Evolutionary conservation across 2,113 vertebrate species (phyloP), one percentile per base, ranked within the genome.

Genomic region (Thymallus thymallus): DNA sequence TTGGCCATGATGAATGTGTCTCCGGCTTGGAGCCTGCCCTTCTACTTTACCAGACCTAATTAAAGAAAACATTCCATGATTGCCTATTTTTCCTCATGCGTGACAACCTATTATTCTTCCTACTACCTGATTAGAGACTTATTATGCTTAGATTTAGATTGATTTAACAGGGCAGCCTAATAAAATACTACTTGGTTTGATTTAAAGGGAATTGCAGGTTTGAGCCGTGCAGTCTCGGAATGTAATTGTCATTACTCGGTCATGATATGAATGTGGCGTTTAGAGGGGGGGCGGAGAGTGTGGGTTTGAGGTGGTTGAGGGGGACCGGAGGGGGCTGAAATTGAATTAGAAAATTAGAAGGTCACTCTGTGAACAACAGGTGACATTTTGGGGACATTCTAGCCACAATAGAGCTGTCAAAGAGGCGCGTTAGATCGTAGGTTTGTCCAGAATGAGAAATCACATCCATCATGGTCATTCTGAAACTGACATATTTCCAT

Each of bases 31-130:
- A 84, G 93, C 94, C 90, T 95, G 94, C 96, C 94, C 95, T 94
- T 96, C 95, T 94, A 96, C 95, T 96, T 96, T 95, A 95, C 94
- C 92, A 78, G 91, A 94, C 95, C 96, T 99, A 99, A 99, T 99
- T 99, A 98, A 99, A 98, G 97, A 98, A 99, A 99, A 98, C 97
- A 98, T 97, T 98, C 93, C 95, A 97, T 98, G 98, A 99, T 98
- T 99, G 97, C 97, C 96, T 97, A 96, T 97, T 99, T 98, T 96
- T 98, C 92, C 95, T 95, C 94, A 95, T 96, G 96, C 96, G 96
- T 98, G 97, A 96, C 98, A 99, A 97, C 95, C 96, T 98, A 98
- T 98, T 99, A 99, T 98, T 99, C 97, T 97, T 95, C 93, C 94
- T 95, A 95, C 95, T 93, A 98, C 96, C 98, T 98, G 98, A 99